Conservation (phyloP, 2,113 vertebrate genomes). For the Thunnus thynnus region DNA sequence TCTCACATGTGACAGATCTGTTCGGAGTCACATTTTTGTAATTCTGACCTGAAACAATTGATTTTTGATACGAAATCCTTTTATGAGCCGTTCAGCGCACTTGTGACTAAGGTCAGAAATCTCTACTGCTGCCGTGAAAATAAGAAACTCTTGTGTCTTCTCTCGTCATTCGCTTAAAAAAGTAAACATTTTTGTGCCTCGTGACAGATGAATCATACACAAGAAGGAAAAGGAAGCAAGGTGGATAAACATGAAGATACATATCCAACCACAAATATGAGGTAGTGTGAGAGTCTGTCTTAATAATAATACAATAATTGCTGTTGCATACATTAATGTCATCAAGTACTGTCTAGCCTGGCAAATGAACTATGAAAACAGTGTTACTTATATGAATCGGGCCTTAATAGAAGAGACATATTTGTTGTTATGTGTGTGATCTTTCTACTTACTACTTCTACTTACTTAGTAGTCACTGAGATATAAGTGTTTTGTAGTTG, state of each 20-base stretch:
- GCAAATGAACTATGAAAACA: neutral
- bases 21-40: neutral
- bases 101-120: neutral
- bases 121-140: too few relatives aligned
- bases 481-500: neutral
- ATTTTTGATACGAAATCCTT: neutral
- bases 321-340: neutral
- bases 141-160: too few relatives aligned
- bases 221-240: too few relatives aligned
- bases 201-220: too few relatives aligned
- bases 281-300: too few relatives aligned
- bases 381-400: neutral
- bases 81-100: neutral
- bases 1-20: slow-evolving; percentile 8
- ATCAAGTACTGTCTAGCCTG: neutral
- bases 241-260: too few relatives aligned
- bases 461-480: neutral
- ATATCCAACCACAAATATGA: too few relatives aligned
- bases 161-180: too few relatives aligned
- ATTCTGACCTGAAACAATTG: neutral
- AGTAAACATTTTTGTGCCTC: too few relatives aligned
- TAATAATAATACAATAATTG: neutral
- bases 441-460: neutral
- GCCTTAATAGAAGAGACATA: neutral
- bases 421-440: neutral